A percentile compares a stretch with the other conserved stretches of the same genome.
phyloP scores from a whole-genome alignment of 2,797 vertebrate genomes.

The Pyrocephalus nanus region DNA sequence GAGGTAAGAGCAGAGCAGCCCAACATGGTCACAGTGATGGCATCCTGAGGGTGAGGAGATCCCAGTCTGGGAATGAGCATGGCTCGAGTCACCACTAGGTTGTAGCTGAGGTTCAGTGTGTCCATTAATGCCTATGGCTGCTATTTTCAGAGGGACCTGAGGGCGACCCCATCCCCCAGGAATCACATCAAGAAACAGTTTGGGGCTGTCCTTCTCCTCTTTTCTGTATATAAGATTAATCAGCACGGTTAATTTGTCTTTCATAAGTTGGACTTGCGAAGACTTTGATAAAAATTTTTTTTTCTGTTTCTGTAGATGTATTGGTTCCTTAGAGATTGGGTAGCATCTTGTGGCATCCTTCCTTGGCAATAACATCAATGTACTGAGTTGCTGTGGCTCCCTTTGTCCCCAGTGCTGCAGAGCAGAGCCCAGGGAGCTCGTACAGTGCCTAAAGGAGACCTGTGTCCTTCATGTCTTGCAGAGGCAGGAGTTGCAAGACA shows the following conservation, averaged over 20 bases:
- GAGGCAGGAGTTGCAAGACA: not conserved
- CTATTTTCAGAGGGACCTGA: not conserved
- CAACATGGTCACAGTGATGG: rapidly evolving
- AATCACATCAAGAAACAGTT: not conserved
- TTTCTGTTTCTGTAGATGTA: not conserved
- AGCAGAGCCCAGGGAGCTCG: not conserved
- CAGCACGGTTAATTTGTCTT: not conserved
- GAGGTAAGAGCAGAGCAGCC: not conserved
- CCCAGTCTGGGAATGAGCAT: not conserved
- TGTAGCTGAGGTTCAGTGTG: not conserved
- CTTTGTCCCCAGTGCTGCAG: not conserved
- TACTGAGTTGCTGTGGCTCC: not conserved
- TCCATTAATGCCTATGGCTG: not conserved
- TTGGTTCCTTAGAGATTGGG: not conserved
- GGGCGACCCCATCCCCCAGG: not conserved
- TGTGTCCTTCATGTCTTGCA: not conserved
- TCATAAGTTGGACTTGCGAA: not conserved
- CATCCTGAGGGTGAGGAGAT: not conserved
- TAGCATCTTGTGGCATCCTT: not conserved
- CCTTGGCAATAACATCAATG: not conserved
- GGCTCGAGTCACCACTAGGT: not conserved
- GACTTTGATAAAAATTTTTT: not conserved
- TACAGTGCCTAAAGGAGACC: not conserved
- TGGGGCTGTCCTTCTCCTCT: not conserved
- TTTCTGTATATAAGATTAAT: not conserved